Evolutionary conservation across 2,888 invertebrate genomes (phyloP), one percentile per base, ranked within the genome.

Genomic region (Sarcophaga caerulescens): DNA sequence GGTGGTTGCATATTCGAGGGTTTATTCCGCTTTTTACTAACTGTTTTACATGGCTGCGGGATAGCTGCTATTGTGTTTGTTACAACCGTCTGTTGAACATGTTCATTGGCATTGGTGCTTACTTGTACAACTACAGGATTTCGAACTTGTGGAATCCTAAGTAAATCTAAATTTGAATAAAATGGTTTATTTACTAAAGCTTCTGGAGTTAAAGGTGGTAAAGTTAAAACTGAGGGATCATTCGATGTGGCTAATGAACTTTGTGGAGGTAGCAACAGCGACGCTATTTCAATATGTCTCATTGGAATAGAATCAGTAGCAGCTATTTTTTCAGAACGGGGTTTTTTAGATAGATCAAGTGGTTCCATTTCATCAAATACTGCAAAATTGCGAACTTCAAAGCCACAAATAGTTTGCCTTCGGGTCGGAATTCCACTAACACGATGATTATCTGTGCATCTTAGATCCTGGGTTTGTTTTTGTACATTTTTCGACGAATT

Each of bases 261-360:
- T 25, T 75, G 73, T n/a, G 71, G 65, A 8, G 84, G 79, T 11
- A 85, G 52, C 44, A 85, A 62, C 4, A 81, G 52, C n/a, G 88
- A 78, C 25, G 65, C 25, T 45, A 87, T 79, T 74, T 86, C 79
- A 8, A 87, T 81, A 4, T 85, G 78, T 74, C 84, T 78, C 10
- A 70, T 77, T 21, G 79, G 78, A 65, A 85, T 57, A 35, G 70
- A 6, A 1, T 77, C 66, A 4, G 81, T 17, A 10, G 80, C 17
- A 3, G 74, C 23, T 5, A 81, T 78, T 12, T 87, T 89, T 52
- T 89, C 89, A n/a, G 88, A 84, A 2, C 89, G 89, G 0, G 91
- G 88, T 85, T 93, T 92, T 78, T 92, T 92, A 0, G 93, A 92
- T 47, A 93, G 85, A 83, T 92, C 92, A 69, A 92, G 88, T 17